phyloP scores from a whole-genome alignment of 2,888 invertebrate species.

The Baronia brevicornis region DNA sequence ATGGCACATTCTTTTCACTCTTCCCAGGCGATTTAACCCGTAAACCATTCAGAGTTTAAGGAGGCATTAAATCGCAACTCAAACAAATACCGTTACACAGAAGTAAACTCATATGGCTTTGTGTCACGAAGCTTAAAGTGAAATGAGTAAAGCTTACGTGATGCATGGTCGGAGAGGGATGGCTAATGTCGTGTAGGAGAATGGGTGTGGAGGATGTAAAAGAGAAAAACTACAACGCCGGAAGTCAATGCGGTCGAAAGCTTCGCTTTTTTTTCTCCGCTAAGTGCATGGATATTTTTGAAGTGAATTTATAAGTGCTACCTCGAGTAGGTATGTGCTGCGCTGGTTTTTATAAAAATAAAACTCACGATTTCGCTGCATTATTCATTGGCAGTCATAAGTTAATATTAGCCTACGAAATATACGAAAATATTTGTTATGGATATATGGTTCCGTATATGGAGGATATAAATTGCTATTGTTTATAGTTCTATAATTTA shows the following conservation, averaged over 20 bases:
- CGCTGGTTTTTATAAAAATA: too few relatives aligned
- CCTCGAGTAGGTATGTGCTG: constrained; percentile 14
- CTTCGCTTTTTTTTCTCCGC: constrained; percentile 70
- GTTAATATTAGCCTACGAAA: too few relatives aligned
- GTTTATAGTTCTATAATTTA: too few relatives aligned
- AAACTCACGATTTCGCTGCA: too few relatives aligned
- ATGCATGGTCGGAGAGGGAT: constrained; percentile 53
- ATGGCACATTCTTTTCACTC: constrained; percentile 64
- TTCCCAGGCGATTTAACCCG: constrained; percentile 70
- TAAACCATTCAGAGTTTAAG: constrained; percentile 75
- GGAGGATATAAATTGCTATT: too few relatives aligned
- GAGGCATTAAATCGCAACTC: constrained; percentile 76
- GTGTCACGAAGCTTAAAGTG: constrained; percentile 73
- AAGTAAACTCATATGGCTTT: constrained; percentile 76
- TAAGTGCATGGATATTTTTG: constrained; percentile 75
- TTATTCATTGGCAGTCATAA: too few relatives aligned
- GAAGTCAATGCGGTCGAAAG: constrained; percentile 76
- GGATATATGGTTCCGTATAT: too few relatives aligned
- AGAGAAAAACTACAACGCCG: constrained; percentile 75
- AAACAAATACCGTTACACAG: constrained; percentile 74
- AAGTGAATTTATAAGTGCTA: constrained; percentile 60
- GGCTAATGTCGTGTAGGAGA: constrained; percentile 54
- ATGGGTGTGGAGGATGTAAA: constrained; percentile 69
- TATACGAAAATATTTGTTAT: too few relatives aligned
- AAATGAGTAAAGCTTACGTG: constrained; percentile 53